Evolutionary conservation across 2,888 invertebrate genomes (phyloP).

Genomic region (Napeogenes sylphis): DNA sequence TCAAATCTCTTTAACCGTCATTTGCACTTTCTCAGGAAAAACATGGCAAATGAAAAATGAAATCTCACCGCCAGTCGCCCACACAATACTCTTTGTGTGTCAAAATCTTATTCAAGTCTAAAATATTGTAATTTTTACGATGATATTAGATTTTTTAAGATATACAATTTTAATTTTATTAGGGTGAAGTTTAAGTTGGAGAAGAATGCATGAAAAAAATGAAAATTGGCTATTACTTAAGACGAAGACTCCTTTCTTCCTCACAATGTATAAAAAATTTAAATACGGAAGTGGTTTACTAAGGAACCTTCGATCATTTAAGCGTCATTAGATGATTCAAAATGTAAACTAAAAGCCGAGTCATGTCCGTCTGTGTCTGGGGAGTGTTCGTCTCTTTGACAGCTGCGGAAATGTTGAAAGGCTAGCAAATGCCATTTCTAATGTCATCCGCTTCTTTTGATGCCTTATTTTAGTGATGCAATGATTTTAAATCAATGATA

Average conservation of each 20-base stretch:
- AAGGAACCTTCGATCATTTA: conserved; percentile 4
- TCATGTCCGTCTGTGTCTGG: conserved; percentile 45
- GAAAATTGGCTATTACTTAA: neutral
- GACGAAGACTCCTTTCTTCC: neutral
- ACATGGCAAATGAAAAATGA: conserved; percentile 69
- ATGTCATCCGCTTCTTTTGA: conserved; percentile 1
- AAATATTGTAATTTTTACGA: conserved; percentile 9
- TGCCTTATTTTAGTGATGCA: neutral
- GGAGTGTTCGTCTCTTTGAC: conserved; percentile 29
- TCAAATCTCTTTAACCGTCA: conserved; percentile 65
- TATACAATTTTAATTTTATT: conserved; percentile 18
- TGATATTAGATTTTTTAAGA: conserved; percentile 1
- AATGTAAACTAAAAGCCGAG: conserved; percentile 26
- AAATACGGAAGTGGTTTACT: neutral
- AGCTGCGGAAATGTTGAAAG: conserved; percentile 20
- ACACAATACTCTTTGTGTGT: conserved; percentile 44
- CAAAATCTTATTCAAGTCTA: conserved; percentile 29
- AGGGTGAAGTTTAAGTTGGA: too few species aligned
- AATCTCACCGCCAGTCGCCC: conserved; percentile 57
- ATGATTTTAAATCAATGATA: neutral
- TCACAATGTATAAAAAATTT: neutral
- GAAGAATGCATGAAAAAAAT: neutral
- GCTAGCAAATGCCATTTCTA: conserved; percentile 6
- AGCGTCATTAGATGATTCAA: conserved; percentile 21
- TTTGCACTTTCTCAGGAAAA: conserved; percentile 68